Conservation (phyloP, 1,140 invertebrate species). For the Drosophila ambigua region DNA sequence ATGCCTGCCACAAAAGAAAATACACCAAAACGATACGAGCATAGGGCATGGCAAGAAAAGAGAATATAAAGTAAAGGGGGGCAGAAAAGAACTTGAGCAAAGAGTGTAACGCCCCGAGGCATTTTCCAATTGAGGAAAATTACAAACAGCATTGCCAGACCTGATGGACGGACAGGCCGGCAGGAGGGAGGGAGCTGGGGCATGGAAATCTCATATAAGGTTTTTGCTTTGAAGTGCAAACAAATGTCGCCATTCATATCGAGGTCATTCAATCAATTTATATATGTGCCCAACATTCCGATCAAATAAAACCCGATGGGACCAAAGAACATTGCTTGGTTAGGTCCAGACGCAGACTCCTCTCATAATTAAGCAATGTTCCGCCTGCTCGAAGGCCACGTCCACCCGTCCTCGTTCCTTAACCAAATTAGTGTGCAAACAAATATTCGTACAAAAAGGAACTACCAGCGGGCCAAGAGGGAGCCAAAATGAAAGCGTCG, state of each 20-base stretch:
- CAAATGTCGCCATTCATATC: constrained; percentile 44
- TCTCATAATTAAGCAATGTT: constrained; percentile 22
- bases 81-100: constrained; percentile 30
- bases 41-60: no score
- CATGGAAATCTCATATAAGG: neutral
- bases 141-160: constrained; percentile 22
- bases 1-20: constrained; percentile 21
- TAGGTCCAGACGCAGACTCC: constrained; percentile 8
- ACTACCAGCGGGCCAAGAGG: constrained; percentile 4
- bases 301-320: neutral
- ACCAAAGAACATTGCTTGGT: constrained; percentile 21
- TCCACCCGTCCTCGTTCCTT: no score
- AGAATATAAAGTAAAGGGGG: neutral
- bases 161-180: neutral
- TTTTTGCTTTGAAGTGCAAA: constrained; percentile 27
- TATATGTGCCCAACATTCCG: constrained; percentile 17
- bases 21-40: constrained; percentile 3
- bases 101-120: constrained; percentile 7
- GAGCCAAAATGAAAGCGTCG: constrained; percentile 17
- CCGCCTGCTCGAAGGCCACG: neutral
- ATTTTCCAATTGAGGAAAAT: constrained; percentile 44
- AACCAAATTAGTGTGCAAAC: constrained; percentile 41
- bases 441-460: constrained; percentile 47
- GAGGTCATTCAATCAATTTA: constrained; percentile 34
- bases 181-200: constrained; percentile 2